Base-by-base conservation (phyloP, 2,113 vertebrate genomes). In the Pogona vitticeps region DNA sequence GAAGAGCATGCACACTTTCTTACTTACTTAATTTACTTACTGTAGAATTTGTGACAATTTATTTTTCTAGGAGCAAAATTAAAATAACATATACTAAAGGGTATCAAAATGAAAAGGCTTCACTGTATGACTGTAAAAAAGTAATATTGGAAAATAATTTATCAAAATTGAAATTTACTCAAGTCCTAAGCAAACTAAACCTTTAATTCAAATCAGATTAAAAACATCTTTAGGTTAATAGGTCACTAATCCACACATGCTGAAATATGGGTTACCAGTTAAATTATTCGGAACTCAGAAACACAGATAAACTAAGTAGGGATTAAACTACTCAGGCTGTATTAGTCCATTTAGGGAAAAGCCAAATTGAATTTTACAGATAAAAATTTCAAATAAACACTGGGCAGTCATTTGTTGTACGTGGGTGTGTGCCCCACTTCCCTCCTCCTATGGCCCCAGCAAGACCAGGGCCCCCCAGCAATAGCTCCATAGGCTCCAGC, bases 271-370 rank as follows among this genome's bases (percentile, higher is more conserved):
- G 70, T 89, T 92, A 93, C 85, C 92, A 92, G 94, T 91, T 91
- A 94, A 88, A 94, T 95, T 3, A 91, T 87, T 94, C 72, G 72
- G 91, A 91, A 92, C 92, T 92, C 88, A 89, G 88, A 90, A 82
- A 91, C 77, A 88, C 82, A 90, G 91, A 92, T 93, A 84, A 92
- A 91, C 82, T 26, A 82, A 91, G 86, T 52, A 84, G 73, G 93
- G 92, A 95, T 97, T 94, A 96, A 96, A 94, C 86, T 85, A 80
- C 46, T 88, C 87, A 89, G 84, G 85, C 77, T 92, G 88, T 93
- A 93, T 95, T 91, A 93, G 90, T 82, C 85, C 93, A 68, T 93
- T 94, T 84, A 92, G 88, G 87, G 90, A 94, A 91, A 82, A 91
- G 87, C 85, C 80, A 92, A 92, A 93, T 87, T 91, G 92, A 92